phyloP scores from a whole-genome alignment of 2,888 invertebrate species.

The Eupithecia tripunctaria region DNA sequence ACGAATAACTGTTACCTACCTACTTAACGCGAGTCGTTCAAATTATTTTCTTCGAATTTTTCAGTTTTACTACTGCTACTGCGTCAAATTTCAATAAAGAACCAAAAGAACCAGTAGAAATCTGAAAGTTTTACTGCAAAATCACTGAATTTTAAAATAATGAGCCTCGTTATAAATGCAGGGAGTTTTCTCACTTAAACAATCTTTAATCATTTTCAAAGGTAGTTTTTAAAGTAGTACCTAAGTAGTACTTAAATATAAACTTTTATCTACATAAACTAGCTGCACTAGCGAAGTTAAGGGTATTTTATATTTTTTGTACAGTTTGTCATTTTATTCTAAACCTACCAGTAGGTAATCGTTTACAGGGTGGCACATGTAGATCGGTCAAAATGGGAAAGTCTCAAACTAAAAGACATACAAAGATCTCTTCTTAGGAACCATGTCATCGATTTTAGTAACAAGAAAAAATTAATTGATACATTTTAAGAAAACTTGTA shows the following conservation, averaged over 20 bases:
- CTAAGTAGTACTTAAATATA: not conserved
- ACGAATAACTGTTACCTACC: not conserved
- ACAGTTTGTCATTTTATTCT: not conserved
- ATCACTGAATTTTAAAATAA: conserved; percentile 22
- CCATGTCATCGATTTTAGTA: too few species aligned
- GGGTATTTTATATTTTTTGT: not conserved
- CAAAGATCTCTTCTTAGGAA: too few species aligned
- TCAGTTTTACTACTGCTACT: too few species aligned
- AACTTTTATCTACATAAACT: not conserved
- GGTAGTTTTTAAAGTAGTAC: not conserved
- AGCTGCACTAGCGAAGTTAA: not conserved
- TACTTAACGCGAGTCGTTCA: not conserved
- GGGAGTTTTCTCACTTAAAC: conserved; percentile 14
- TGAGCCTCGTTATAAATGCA: conserved; percentile 19
- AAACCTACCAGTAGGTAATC: too few species aligned
- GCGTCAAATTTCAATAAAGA: too few species aligned
- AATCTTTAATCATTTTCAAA: conserved; percentile 28
- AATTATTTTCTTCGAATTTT: too few species aligned
- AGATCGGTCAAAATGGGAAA: too few species aligned
- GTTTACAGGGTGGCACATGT: too few species aligned
- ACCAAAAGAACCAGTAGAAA: not conserved
- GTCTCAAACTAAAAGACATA: too few species aligned
- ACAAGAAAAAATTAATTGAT: too few species aligned
- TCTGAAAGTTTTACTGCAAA: conserved; percentile 10
- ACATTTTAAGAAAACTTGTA: too few species aligned